Percentiles rank a stretch among this genome's conserved stretches.
Conservation (phyloP, 2,888 invertebrate genomes). For the Alsophila aescularia region DNA sequence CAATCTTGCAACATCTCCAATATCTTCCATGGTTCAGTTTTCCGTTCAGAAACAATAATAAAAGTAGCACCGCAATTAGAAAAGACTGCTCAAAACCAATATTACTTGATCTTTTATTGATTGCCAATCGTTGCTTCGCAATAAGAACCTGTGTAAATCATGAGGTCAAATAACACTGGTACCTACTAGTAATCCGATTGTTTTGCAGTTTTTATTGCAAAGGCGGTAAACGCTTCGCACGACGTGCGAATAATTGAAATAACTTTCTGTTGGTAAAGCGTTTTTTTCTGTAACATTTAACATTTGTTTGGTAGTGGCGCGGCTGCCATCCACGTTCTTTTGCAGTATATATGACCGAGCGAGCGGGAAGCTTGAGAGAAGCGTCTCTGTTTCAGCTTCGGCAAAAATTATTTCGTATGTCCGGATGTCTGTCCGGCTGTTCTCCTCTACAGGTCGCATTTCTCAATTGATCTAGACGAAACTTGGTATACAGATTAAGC, state of each 20-base stretch:
- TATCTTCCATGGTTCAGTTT: conserved; percentile 12
- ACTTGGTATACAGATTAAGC: no score
- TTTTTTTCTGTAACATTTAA: conserved; percentile 14
- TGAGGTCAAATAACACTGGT: conserved; percentile 2
- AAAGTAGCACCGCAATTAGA: conserved; percentile 64
- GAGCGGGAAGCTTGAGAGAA: no score
- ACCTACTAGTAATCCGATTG: conserved; percentile 8
- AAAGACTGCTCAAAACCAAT: conserved; percentile 50
- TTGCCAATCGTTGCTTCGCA: conserved; percentile 19
- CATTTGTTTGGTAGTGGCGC: not conserved
- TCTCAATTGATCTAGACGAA: no score
- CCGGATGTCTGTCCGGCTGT: no score
- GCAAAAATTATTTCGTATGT: no score
- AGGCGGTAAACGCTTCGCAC: conserved; percentile 19
- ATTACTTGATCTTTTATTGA: conserved; percentile 42
- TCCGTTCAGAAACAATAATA: conserved; percentile 54
- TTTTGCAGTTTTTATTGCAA: conserved; percentile 32
- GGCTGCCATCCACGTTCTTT: conserved; percentile 17
- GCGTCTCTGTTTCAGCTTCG: no score
- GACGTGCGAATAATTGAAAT: conserved; percentile 33
- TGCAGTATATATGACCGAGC: no score
- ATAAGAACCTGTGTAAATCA: conserved; percentile 16
- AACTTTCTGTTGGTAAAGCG: conserved; percentile 16
- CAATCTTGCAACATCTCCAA: conserved; percentile 13
- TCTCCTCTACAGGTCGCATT: no score